Evolutionary conservation across 2,113 vertebrate genomes (phyloP), one percentile per base, ranked within the genome.

Genomic region (Quiscalus mexicanus): DNA sequence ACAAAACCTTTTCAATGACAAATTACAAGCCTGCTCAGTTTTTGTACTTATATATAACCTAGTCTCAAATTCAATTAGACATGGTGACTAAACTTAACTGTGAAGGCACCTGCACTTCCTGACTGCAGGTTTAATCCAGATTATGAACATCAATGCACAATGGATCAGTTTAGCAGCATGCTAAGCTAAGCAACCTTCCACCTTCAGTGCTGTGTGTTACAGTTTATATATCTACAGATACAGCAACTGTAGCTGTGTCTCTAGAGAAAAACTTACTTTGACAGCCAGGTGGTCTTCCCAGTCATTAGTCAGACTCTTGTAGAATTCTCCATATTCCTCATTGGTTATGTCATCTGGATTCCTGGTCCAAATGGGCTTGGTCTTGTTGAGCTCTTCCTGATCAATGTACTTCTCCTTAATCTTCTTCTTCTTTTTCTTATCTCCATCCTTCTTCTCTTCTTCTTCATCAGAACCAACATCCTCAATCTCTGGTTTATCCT

Each of bases 311-410:
- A 99, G 93, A 84, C 99, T 99, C 97, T 99, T 99, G 87, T 99
- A 99, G 89, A 99, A 99, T 37, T 99, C 99, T 4, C 99, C 99
- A 0, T 99, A 99, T 75, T 99, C 99, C 30, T 99, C 99, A 18
- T 99, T 99, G 7, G 98, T 99, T 62, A 99, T 99, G 71, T 99
- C 99, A 65, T 99, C 99, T 1, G 99, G 99, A 53, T 99, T 99
- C 50, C 99, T 98, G 89, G 99, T 99, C 99, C 99, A 99, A 56
- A 99, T 98, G 1, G 98, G 98, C 62, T 98, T 98, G 27, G 97
- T 97, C 87, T 97, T 97, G 74, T 97, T 97, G 42, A 97, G 96
- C 49, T 97, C 97, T 37, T 99, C 98, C 4, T 98, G 95, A 19
- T 98, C 98, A 11, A 98, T 98, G 69, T 99, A 99, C 65, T 98